Evolutionary conservation across 2,797 vertebrate genomes (phyloP).

Genomic region (Phataginus tetradactyla): DNA sequence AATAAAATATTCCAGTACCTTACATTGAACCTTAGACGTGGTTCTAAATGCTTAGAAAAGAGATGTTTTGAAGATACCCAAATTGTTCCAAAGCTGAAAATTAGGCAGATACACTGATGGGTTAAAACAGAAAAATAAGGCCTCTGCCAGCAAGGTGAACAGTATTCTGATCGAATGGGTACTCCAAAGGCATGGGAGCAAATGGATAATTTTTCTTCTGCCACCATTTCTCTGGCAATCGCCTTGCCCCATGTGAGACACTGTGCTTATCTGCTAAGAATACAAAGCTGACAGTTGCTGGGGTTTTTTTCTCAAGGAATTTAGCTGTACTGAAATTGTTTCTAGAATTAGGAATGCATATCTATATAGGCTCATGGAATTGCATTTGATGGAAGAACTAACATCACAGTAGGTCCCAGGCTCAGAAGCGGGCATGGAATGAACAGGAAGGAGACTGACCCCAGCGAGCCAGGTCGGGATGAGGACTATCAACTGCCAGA

Average conservation of each 20-base stretch:
- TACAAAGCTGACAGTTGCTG: background rate
- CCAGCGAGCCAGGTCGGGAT: no score
- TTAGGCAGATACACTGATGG: background rate
- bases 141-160: background rate
- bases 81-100: background rate
- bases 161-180: background rate
- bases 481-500: background rate
- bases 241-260: background rate
- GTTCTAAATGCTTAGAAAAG: background rate
- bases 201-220: background rate
- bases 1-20: background rate
- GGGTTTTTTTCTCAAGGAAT: background rate
- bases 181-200: background rate
- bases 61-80: background rate
- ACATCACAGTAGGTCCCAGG: background rate
- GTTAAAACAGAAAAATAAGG: background rate
- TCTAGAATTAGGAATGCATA: background rate
- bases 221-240: background rate
- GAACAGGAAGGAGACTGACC: background rate
- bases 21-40: background rate
- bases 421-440: background rate
- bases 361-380: background rate
- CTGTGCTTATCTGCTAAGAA: background rate
- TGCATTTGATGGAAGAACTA: background rate
- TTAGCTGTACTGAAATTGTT: background rate